Conservation (phyloP, 2,888 invertebrate genomes). For the Phyllotreta cruciferae region DNA sequence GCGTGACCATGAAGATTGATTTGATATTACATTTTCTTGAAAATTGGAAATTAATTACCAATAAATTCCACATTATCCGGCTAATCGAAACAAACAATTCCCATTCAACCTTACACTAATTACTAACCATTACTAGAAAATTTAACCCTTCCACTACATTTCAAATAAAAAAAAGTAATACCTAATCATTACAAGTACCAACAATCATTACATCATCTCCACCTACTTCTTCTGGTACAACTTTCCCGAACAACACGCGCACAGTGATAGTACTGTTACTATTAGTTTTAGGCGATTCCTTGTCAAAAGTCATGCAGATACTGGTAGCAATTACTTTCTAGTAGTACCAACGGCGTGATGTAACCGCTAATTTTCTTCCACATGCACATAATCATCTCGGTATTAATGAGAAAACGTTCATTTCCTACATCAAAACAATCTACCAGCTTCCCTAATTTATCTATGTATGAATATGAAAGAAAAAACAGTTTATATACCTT, state of each 20-base stretch:
- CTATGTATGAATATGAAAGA: no score
- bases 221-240: not conserved
- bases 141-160: no score
- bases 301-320: constrained; percentile 10
- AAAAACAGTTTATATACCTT: no score
- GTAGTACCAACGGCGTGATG: constrained; percentile 4
- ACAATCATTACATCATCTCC: constrained; percentile 5
- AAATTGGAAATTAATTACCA: not conserved
- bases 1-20: not conserved
- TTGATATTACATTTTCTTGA: not conserved
- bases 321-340: constrained; percentile 14
- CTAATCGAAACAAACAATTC: no score
- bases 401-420: constrained; percentile 10
- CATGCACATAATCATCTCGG: constrained; percentile 10
- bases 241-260: constrained; percentile 5
- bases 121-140: no score
- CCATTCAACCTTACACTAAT: no score
- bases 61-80: not conserved
- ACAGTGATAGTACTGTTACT: not conserved
- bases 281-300: constrained; percentile 8
- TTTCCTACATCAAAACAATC: constrained; percentile 10
- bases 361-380: constrained; percentile 15
- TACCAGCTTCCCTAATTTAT: no score
- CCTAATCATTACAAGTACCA: not conserved
- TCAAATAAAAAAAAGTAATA: no score